Evolutionary conservation across 1,140 invertebrate genomes (phyloP), one percentile per base, ranked within the genome.

Genomic region (Battus philenor): DNA sequence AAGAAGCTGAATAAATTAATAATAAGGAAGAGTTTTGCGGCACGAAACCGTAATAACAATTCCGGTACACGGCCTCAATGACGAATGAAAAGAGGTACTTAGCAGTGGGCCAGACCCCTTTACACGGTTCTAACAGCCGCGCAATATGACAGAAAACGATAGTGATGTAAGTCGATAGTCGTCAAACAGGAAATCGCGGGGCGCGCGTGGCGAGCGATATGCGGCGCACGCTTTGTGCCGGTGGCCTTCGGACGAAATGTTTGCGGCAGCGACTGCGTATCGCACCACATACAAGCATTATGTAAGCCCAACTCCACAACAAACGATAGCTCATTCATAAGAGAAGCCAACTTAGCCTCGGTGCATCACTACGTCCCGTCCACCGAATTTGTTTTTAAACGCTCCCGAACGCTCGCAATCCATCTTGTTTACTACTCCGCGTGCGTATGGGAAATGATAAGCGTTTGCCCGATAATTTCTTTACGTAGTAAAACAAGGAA

Each of bases 131-230:
- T 84, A 84, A 81, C 74, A 75, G 65, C 50, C 64, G 70, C 53
- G 65, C 68, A 66, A 71, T 64, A 71, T 76, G 67, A 73, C 80
- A 80, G 80, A 80, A 81, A 84, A 71, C 74, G 77, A 82, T 77
- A 84, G 80, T 82, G 78, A 80, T 82, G 80, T 81, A 77, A 82
- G 74, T 69, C 68, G 76, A 80, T 84, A 84, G 80, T 79, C 71
- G 80, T 84, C 74, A 79, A 84, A 80, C 80, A 84, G 78, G 80
- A 84, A 84, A 75, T 70, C 53, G 76, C 72, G 71, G 63, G 71
- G 72, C 74, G 75, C 74, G 77, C 67, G 76, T 73, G 73, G 74
- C 65, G 59, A 63, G 64, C 65, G 72, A 76, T 76, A 75, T 68
- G 63, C 66, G 65, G 65, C 70, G 66, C 67, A 66, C 67, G 74